Evolutionary conservation across 2,888 invertebrate species (phyloP).

Genomic region (Thyatira batis): DNA sequence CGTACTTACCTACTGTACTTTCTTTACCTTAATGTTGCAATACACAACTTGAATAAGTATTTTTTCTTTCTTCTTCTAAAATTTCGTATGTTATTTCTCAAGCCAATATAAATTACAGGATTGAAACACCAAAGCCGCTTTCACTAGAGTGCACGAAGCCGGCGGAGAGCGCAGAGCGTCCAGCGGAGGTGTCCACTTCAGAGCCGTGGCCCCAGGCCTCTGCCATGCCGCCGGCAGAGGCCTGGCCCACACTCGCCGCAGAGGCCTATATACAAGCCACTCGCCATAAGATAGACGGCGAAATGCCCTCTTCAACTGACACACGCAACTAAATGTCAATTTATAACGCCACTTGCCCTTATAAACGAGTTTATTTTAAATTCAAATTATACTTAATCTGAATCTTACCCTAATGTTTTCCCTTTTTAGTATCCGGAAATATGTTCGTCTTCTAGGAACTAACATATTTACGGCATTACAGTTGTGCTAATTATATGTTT

Average conservation of each 20-base stretch:
- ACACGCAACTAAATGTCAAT: constrained; percentile 75
- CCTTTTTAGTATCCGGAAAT: no score
- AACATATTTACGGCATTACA: no score
- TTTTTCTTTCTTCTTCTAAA: no score
- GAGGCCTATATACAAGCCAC: constrained; percentile 70
- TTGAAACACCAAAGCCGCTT: constrained; percentile 74
- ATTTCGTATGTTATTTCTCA: not conserved
- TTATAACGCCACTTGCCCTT: no score
- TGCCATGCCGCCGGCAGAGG: constrained; percentile 39
- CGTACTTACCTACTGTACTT: no score
- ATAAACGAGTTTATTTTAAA: no score
- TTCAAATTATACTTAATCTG: no score
- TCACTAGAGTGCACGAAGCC: constrained; percentile 66
- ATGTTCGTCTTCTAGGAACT: no score
- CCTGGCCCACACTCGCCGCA: constrained; percentile 66
- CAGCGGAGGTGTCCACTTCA: constrained; percentile 74
- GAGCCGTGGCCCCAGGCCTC: constrained; percentile 61
- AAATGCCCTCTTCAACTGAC: constrained; percentile 77
- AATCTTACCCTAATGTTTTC: no score
- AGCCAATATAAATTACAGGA: constrained; percentile 50
- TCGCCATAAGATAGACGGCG: constrained; percentile 75
- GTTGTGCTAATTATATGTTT: no score
- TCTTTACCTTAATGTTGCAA: no score
- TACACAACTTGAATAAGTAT: no score
- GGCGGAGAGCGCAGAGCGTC: constrained; percentile 59